phyloP scores from a whole-genome alignment of 2,113 vertebrate species.

The Etheostoma spectabile region DNA sequence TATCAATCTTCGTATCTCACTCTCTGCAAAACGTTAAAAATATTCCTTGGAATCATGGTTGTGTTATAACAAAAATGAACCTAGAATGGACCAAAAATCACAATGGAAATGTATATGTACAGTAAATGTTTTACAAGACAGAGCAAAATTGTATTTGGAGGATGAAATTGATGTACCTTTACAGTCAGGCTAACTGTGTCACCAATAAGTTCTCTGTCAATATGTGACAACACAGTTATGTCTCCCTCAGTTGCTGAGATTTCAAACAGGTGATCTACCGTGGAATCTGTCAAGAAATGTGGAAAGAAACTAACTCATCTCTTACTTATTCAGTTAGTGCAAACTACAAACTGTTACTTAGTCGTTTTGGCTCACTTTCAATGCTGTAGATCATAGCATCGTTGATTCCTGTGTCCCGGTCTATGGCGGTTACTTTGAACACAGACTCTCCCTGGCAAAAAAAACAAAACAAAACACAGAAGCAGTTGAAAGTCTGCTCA shows the following conservation, averaged over 20 bases:
- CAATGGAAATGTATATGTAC: neutral
- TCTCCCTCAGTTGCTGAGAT: conserved; percentile 72
- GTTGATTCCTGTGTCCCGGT: conserved; percentile 86
- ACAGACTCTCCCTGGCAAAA: conserved; percentile 75
- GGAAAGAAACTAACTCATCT: neutral
- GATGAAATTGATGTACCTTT: conserved; percentile 73
- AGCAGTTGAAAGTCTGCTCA: neutral
- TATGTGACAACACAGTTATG: conserved; percentile 76
- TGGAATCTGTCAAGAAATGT: conserved; percentile 58
- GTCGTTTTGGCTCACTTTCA: conserved; percentile 74
- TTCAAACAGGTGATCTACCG: conserved; percentile 75
- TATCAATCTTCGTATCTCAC: too few relatives aligned
- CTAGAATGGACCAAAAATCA: neutral
- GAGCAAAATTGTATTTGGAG: neutral
- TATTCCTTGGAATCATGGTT: neutral
- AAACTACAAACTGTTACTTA: neutral
- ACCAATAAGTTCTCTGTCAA: conserved; percentile 88
- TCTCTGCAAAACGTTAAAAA: neutral
- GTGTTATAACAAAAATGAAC: neutral
- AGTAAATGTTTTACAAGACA: neutral
- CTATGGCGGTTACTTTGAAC: conserved; percentile 83
- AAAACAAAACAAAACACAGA: neutral
- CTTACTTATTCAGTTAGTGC: neutral
- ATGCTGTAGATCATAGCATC: conserved; percentile 82
- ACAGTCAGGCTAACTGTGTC: conserved; percentile 84